These are phyloP conservation scores for Nyctibius grandis DNA, from an alignment of 2,797 vertebrate genomes.

Conservation along the genomic window DNA sequence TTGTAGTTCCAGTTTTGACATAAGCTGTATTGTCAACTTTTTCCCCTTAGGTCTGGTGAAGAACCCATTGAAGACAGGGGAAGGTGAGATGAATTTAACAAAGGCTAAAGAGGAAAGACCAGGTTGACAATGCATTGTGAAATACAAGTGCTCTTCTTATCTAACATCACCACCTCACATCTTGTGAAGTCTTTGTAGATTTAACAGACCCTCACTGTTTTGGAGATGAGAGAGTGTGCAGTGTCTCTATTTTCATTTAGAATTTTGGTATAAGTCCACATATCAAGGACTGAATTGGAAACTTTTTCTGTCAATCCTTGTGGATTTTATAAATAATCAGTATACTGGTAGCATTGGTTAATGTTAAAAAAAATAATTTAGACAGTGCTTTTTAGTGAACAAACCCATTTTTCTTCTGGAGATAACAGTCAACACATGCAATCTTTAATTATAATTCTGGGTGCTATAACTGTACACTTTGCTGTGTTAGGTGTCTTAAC, in stretches of 20 bases:
- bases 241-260: background rate
- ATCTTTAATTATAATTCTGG: background rate
- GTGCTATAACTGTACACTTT: background rate
- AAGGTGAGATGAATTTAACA: background rate
- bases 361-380: background rate
- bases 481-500: background rate
- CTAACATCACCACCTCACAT: background rate
- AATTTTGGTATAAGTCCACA: background rate
- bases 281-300: background rate
- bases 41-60: background rate
- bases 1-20: background rate
- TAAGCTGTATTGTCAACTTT: background rate
- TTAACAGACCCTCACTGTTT: background rate
- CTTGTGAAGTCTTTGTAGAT: background rate
- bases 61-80: background rate
- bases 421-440: background rate
- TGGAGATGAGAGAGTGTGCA: background rate
- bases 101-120: background rate
- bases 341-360: background rate
- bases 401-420: background rate
- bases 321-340: background rate
- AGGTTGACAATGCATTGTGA: background rate
- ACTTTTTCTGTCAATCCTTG: background rate
- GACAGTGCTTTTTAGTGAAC: background rate
- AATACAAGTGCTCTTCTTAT: background rate